Conservation (phyloP, 2,113 vertebrate genomes). For the Etia nguti region DNA sequence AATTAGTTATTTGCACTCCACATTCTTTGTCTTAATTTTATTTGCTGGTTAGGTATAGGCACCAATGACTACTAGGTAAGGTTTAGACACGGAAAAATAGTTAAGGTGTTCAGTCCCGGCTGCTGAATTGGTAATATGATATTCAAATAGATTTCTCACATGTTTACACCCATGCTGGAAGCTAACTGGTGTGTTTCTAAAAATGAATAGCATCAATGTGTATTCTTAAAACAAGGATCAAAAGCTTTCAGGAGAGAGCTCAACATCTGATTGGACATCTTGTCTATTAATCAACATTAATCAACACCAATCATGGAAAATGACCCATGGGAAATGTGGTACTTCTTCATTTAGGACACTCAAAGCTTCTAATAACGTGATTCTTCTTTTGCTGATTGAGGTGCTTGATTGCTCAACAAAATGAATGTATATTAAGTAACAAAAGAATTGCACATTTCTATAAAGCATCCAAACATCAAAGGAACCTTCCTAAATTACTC, state of each 20-base stretch:
- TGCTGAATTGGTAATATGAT: not conserved
- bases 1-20: not conserved
- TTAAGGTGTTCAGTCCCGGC: not conserved
- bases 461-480: not conserved
- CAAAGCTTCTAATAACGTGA: not conserved
- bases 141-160: not conserved
- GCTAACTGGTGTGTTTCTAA: not conserved
- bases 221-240: not conserved
- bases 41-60: not conserved
- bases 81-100: not conserved
- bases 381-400: not conserved
- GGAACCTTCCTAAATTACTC: not conserved
- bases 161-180: not conserved
- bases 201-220: not conserved
- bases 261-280: not conserved
- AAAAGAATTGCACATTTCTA: not conserved
- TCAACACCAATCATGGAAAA: not conserved
- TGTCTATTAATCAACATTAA: conserved; percentile 1
- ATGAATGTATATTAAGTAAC: not conserved
- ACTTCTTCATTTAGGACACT: not conserved
- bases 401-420: not conserved
- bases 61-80: not conserved
- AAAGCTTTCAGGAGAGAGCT: not conserved
- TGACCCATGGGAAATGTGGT: not conserved
- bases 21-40: not conserved